A percentile compares a stretch with the other conserved stretches of the same genome.
These are phyloP conservation scores for Seriola quinqueradiata DNA, from an alignment of 2,113 vertebrate species.

Conservation along the genomic window DNA sequence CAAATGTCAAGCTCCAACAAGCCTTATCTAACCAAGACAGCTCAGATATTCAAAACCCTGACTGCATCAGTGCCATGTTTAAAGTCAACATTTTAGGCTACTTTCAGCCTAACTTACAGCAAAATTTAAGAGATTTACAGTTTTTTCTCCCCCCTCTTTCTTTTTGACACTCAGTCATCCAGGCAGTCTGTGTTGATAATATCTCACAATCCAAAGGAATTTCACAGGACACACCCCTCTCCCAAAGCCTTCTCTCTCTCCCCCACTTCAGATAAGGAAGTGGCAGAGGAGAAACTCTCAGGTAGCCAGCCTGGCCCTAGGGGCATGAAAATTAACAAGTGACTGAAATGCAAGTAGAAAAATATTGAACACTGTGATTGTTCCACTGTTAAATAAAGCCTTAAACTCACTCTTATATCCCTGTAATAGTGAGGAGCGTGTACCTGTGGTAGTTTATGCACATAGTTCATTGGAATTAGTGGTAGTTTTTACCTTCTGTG, in stretches of 20 bases:
- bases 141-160: not conserved
- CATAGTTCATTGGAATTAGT: no score
- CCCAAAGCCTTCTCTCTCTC: constrained; percentile 26
- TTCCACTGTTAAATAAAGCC: no score
- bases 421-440: not conserved
- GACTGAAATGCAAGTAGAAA: not conserved
- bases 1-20: constrained; percentile 8
- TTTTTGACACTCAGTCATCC: constrained; percentile 32
- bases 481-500: no score
- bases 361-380: no score
- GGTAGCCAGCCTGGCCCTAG: constrained; percentile 49
- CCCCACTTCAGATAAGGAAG: constrained; percentile 66
- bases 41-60: not conserved
- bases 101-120: constrained; percentile 4
- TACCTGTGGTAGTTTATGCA: not conserved
- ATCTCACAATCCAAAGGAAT: constrained; percentile 74
- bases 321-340: constrained; percentile 35
- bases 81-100: not conserved
- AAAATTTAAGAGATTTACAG: constrained; percentile 15
- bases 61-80: no score
- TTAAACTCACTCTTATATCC: not conserved
- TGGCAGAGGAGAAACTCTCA: constrained; percentile 44
- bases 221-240: constrained; percentile 69
- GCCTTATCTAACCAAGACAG: not conserved
- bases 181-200: constrained; percentile 53